Percentiles rank a stretch among this genome's conserved stretches.
phyloP scores from a whole-genome alignment of 1,140 invertebrate species.

The Hyposmocoma kahamanoa region DNA sequence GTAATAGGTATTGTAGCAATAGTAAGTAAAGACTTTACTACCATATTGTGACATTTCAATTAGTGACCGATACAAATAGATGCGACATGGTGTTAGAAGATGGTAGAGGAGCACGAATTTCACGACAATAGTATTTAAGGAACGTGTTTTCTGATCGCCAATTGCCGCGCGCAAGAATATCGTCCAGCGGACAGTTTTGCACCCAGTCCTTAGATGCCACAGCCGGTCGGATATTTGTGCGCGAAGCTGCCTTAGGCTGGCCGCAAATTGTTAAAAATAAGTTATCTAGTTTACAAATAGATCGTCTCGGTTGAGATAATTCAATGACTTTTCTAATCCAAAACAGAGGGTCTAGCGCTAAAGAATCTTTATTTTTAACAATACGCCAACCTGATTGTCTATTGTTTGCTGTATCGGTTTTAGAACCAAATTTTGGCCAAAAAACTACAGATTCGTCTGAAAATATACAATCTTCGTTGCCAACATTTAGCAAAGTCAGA shows the following conservation, averaged over 20 bases:
- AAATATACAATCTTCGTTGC: not conserved
- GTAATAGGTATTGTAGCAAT: too few species aligned
- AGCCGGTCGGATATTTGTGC: not conserved
- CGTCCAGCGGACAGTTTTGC: not conserved
- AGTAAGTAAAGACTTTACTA: too few species aligned
- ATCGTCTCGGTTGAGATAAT: not conserved
- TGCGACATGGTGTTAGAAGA: too few species aligned
- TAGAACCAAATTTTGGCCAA: not conserved
- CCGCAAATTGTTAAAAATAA: not conserved
- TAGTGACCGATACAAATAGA: too few species aligned
- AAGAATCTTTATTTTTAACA: not conserved
- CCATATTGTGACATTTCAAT: too few species aligned
- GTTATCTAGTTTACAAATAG: not conserved
- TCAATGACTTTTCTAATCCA: not conserved
- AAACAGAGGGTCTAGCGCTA: not conserved
- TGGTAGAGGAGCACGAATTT: too few species aligned
- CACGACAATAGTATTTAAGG: not conserved
- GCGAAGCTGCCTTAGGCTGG: not conserved
- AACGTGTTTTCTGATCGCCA: slow-evolving; percentile 4
- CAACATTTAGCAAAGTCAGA: not conserved
- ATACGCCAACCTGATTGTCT: not conserved
- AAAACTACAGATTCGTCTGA: not conserved
- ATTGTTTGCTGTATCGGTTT: not conserved
- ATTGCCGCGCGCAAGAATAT: not conserved
- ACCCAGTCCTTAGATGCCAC: slow-evolving; percentile 5